Evolutionary conservation across 2,888 invertebrate genomes (phyloP), one percentile per base, ranked within the genome.

Genomic region (Orthosia gracilis): DNA sequence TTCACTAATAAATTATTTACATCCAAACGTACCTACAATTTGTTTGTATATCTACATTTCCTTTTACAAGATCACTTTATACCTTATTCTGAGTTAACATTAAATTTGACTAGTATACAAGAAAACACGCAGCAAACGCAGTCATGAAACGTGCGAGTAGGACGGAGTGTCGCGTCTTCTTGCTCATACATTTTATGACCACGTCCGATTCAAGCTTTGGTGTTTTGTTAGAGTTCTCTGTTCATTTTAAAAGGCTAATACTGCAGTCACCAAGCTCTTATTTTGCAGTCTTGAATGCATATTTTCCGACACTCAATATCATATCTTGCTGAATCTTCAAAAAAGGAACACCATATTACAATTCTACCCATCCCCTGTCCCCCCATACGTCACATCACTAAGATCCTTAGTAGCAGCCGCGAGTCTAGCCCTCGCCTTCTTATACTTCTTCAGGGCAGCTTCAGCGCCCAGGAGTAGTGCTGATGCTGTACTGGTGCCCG

Each of bases 391-490:
- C 11, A 61, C 72, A 31, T 82, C 77, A 7, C 80, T 80, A 23
- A 91, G 68, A 40, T 89, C 89, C 23, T 84, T 90, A 0, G 94
- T 94, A 18, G 94, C 95, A 0, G 91, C 93, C 0, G 92, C 93
- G 0, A 96, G 85, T 3, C 92, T 89, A 0, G 92, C 94, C 52
- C 92, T 88, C 0, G 95, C 95, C 17, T 85, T 89, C 64, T 84
- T 91, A 69, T 95, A 96, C 84, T 93, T 92, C 21, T 89, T 84
- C 9, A 95, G 74, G 0, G 92, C 95, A 0, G 92, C 92, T 17
- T 94, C 95, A 0, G 95, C 94, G 0, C 94, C 94, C n/a, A 81
- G 76, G 15, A 96, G 85, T 55, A 95, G 71, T 0, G 90, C 91
- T 63, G 92, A 89, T 45, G 91, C 90, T n/a, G 91, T 84, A 71